Conservation (phyloP, 2,797 vertebrate species). For the Tragopan temminckii region DNA sequence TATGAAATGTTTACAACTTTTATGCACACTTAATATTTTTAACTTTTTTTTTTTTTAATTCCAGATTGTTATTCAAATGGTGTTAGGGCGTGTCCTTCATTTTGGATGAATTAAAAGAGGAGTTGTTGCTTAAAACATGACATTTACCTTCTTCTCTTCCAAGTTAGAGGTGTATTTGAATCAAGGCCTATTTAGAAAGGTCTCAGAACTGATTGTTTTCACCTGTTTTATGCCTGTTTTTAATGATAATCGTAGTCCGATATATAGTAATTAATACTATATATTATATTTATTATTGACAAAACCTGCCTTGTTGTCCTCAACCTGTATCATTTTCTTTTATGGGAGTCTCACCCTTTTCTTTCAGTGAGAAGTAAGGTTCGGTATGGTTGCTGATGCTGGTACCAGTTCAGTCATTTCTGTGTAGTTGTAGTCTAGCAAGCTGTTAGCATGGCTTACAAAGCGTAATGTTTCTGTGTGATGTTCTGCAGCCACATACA, state of each 20-base stretch:
- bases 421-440: background rate
- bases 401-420: background rate
- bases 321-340: background rate
- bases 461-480: background rate
- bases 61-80: background rate
- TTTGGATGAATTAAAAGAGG: background rate
- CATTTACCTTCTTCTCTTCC: background rate
- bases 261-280: too few species aligned
- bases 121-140: background rate
- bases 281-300: background rate
- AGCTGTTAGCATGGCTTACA: background rate
- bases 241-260: background rate
- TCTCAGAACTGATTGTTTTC: background rate
- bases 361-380: background rate
- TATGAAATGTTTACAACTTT: constrained; percentile 14
- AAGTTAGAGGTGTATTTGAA: background rate
- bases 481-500: background rate
- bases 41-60: background rate
- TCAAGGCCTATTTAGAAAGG: background rate
- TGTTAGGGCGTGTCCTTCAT: background rate
- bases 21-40: background rate
- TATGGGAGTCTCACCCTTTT: background rate
- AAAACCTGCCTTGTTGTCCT: background rate
- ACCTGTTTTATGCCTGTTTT: background rate
- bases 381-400: background rate